Evolutionary conservation across 2,797 vertebrate genomes (phyloP).

Genomic region (Chelidonichthys spinosus): DNA sequence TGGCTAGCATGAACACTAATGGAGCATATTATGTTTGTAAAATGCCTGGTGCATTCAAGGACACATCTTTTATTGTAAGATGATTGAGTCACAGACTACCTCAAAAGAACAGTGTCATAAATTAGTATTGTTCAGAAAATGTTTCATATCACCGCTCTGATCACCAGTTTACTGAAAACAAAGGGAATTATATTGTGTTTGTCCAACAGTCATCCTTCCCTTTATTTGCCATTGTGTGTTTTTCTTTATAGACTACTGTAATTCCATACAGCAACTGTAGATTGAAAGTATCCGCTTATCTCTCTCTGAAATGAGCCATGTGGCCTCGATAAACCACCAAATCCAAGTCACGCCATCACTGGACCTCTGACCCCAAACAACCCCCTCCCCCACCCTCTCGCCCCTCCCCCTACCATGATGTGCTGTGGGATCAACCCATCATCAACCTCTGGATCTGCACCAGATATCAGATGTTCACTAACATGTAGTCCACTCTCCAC

Average conservation of each 20-base stretch:
- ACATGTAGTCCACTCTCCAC: not conserved
- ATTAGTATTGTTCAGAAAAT: not conserved
- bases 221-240: not conserved
- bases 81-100: not conserved
- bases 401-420: slow-evolving; percentile 16
- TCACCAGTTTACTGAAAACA: not conserved
- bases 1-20: not conserved
- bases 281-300: slow-evolving; percentile 61
- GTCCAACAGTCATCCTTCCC: not conserved
- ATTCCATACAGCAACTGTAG: slow-evolving; percentile 42
- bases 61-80: not conserved
- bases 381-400: not conserved
- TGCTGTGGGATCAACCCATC: slow-evolving; percentile 34
- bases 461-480: slow-evolving; percentile 8
- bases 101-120: not conserved
- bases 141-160: not conserved
- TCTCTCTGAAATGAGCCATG: slow-evolving; percentile 56
- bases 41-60: not conserved
- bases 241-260: slow-evolving; percentile 2
- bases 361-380: slow-evolving; percentile 14
- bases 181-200: not conserved
- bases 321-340: slow-evolving; percentile 60
- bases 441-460: slow-evolving; percentile 14
- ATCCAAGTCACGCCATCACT: slow-evolving; percentile 49
- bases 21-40: not conserved